Percentiles rank a stretch among this genome's conserved stretches.
Conservation (phyloP, 2,113 vertebrate genomes). For the Notarius lentiginosus region DNA sequence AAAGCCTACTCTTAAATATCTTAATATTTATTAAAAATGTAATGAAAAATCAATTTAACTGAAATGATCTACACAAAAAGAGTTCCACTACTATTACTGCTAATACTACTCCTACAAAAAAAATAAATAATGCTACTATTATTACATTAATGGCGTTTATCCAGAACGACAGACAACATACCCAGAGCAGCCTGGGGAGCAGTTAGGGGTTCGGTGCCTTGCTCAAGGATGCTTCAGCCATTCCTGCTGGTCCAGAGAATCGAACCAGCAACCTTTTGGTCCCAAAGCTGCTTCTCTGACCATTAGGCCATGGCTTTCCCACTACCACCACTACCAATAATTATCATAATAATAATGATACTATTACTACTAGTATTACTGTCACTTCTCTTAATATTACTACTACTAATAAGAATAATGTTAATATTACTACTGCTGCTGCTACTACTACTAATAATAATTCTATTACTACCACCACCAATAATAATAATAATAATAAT, state of each 20-base stretch:
- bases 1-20: not conserved
- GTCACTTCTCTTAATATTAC: not conserved
- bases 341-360: not conserved
- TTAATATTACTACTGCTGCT: not conserved
- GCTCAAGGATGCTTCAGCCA: too few relatives aligned
- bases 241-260: too few relatives aligned
- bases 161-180: too few relatives aligned
- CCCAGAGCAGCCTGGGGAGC: too few relatives aligned
- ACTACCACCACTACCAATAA: not conserved
- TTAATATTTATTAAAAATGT: not conserved
- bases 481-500: too few relatives aligned
- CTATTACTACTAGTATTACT: not conserved
- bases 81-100: not conserved
- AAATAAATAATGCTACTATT: not conserved
- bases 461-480: too few relatives aligned
- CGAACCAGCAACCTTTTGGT: too few relatives aligned
- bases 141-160: not conserved
- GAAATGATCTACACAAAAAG: not conserved
- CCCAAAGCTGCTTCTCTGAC: too few relatives aligned
- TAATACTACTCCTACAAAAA: too few relatives aligned
- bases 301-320: too few relatives aligned
- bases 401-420: not conserved
- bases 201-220: too few relatives aligned
- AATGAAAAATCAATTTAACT: not conserved
- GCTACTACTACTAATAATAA: not conserved